phyloP scores from a whole-genome alignment of 2,113 vertebrate species.

The Daboia siamensis region DNA sequence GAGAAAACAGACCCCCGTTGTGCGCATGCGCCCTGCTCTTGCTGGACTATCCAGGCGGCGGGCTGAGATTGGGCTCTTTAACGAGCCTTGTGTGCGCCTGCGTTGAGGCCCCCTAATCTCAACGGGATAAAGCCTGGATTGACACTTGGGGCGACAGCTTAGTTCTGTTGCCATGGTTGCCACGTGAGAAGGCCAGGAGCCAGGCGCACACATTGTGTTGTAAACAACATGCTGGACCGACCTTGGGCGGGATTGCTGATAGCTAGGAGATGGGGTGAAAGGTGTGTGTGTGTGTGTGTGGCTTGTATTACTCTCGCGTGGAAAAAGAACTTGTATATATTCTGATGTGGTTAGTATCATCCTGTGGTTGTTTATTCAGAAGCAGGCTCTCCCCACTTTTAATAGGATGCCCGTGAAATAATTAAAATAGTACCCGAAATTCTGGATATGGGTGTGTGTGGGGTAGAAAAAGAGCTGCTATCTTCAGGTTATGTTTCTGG shows the following conservation, averaged over 20 bases:
- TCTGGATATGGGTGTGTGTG: neutral
- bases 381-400: neutral
- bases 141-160: neutral
- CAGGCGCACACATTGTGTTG: neutral
- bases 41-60: neutral
- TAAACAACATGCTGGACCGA: neutral
- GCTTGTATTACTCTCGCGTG: neutral
- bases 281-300: neutral
- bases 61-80: neutral
- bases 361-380: neutral
- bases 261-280: neutral
- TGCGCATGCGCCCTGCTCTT: slow-evolving; percentile 22
- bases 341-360: neutral
- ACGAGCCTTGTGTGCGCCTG: neutral
- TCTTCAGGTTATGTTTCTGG: neutral
- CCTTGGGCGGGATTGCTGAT: neutral
- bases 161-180: neutral
- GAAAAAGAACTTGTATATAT: neutral
- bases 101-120: neutral
- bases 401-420: neutral
- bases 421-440: neutral
- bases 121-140: neutral
- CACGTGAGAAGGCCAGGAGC: neutral
- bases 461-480: neutral
- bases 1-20: neutral